Percentiles rank a stretch among this genome's conserved stretches.
Evolutionary conservation across 2,797 vertebrate species (phyloP).

Genomic region (Bovichtus diacanthus): DNA sequence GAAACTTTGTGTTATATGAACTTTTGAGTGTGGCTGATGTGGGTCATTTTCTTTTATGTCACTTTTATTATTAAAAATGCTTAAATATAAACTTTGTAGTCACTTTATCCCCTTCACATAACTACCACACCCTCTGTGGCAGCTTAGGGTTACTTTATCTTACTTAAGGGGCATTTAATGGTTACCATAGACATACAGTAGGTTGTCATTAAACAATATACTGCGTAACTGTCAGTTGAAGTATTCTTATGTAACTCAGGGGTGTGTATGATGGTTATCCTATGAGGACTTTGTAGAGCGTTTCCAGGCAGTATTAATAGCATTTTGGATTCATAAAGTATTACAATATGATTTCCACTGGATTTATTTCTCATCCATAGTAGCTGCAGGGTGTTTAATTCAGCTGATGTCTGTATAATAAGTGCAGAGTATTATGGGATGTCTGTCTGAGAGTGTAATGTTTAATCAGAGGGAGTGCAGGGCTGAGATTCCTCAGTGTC

Average conservation of each 20-base stretch:
- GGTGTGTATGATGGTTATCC: not conserved
- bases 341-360: not conserved
- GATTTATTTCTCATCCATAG: not conserved
- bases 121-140: not conserved
- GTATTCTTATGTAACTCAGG: not conserved
- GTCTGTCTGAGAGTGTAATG: slow-evolving; percentile 24
- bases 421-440: not conserved
- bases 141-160: not conserved
- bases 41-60: not conserved
- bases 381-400: not conserved
- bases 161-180: not conserved
- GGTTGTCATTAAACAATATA: not conserved
- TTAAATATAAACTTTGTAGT: not conserved
- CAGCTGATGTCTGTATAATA: slow-evolving; percentile 8
- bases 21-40: not conserved
- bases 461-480: slow-evolving; percentile 50
- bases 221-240: not conserved
- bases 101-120: not conserved
- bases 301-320: not conserved
- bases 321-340: accelerated
- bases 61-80: not conserved
- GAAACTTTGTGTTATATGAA: not conserved
- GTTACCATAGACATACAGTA: not conserved
- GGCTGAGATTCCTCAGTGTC: slow-evolving; percentile 73
- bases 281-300: not conserved